These are phyloP conservation scores for Trachelipus rathkii DNA, from an alignment of 1,140 invertebrate species.

Conservation along the genomic window DNA sequence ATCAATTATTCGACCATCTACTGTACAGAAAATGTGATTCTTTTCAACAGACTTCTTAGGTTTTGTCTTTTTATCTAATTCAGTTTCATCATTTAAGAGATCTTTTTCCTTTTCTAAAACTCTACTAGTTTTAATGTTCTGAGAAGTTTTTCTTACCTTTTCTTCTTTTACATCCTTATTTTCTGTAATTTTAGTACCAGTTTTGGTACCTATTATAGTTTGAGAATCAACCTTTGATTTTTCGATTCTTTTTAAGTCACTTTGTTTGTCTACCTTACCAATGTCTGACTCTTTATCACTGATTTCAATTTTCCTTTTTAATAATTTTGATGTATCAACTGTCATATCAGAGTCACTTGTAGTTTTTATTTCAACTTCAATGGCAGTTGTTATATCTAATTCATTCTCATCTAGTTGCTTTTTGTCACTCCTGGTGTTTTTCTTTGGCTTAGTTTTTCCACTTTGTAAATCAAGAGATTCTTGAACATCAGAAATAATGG, in stretches of 20 bases:
- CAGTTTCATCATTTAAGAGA: too few species aligned
- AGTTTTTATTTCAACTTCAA: background rate
- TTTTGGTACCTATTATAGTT: too few species aligned
- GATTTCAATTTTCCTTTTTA: background rate
- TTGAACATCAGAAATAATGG: background rate
- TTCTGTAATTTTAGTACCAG: too few species aligned
- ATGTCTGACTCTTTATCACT: slow-evolving; percentile 20
- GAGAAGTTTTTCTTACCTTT: too few species aligned
- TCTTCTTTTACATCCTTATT: too few species aligned
- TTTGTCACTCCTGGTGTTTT: slow-evolving; percentile 17
- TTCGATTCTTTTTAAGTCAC: too few species aligned
- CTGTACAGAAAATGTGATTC: background rate
- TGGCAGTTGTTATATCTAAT: slow-evolving; percentile 3
- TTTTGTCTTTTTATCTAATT: too few species aligned
- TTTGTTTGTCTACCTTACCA: background rate
- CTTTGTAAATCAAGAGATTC: too few species aligned
- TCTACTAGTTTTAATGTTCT: too few species aligned
- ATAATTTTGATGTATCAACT: background rate
- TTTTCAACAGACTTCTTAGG: too few species aligned
- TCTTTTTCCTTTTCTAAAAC: too few species aligned
- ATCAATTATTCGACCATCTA: background rate
- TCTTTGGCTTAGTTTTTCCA: background rate
- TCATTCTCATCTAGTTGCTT: slow-evolving; percentile 21
- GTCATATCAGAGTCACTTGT: background rate
- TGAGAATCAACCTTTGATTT: too few species aligned